Conservation (phyloP, 2,113 vertebrate species). For the Pitta sordida region DNA sequence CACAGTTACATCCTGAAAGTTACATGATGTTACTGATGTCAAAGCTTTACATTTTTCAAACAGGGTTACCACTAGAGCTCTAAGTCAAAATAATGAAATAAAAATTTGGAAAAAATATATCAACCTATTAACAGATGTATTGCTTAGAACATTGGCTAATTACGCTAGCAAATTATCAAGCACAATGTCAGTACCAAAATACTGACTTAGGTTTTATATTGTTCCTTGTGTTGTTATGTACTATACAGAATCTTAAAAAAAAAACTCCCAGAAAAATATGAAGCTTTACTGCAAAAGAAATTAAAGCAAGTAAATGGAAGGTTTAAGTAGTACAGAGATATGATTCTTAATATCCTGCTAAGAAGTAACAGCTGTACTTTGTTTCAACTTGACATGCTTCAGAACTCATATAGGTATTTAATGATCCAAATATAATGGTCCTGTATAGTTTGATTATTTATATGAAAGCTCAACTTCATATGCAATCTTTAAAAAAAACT, state of each 20-base stretch:
- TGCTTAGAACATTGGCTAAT: conserved; percentile 14
- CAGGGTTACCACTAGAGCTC: not conserved
- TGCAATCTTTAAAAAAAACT: conserved; percentile 63
- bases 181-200: conserved; percentile 9
- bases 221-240: conserved; percentile 23
- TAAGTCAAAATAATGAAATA: conserved; percentile 6
- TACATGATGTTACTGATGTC: not conserved
- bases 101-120: conserved; percentile 6
- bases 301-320: conserved; percentile 57
- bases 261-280: conserved; percentile 23
- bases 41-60: conserved; percentile 12
- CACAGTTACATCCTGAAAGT: not conserved
- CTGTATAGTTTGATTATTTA: conserved; percentile 77
- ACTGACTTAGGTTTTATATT: not conserved
- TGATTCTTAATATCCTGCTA: conserved; percentile 61
- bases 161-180: conserved; percentile 4
- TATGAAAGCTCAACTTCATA: conserved; percentile 71
- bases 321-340: conserved; percentile 54
- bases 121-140: not conserved
- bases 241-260: conserved; percentile 40
- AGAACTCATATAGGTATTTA: conserved; percentile 73
- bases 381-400: conserved; percentile 71
- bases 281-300: conserved; percentile 67
- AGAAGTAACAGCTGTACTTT: conserved; percentile 71
- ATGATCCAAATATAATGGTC: conserved; percentile 79